Base-by-base conservation (phyloP, 2,113 vertebrate genomes). In the Eurypyga helias region DNA sequence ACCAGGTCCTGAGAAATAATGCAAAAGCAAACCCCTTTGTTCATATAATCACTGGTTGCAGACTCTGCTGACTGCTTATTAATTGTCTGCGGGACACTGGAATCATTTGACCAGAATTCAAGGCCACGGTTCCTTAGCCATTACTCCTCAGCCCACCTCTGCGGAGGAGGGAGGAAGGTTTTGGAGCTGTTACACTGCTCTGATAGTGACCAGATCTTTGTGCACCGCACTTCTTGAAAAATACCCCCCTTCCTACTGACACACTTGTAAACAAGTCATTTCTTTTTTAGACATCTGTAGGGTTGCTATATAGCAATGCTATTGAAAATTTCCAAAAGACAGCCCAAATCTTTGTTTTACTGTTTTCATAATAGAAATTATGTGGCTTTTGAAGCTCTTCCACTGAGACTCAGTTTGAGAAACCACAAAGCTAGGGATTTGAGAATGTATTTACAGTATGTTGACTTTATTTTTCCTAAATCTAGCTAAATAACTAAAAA, bases 401-500 rank as follows among this genome's bases (percentile, higher is more conserved):
- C 90, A 91, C 77, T 49, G 89, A 96, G 86, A 89, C 66, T 84
- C n/a, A 34, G 60, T 71, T 82, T 92, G 84, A 82, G 61, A 97
- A 97, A 87, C 93, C 95, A 73, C 96, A 95, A 96, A 97, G 93
- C 94, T 91, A 49, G 62, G 86, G 93, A 96, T 94, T 92, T 96
- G 66, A 83, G 65, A 91, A 69, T 66, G 89, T 96, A 94, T 92
- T 97, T 95, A 89, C 55, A 89, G 64, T 88, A 86, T 89, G 76
- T 97, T 94, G 81, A 93, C 83, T 91, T 90, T 92, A 90, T 94
- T 96, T 97, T 96, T 87, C 73, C 67, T 86, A 95, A 94, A 97
- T 93, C 92, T 71, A 88, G 45, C 73, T 94, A 96, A 96, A 95
- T 93, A 95, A 93, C 94, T 94, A 95, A 94, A 97, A 96, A 94